phyloP scores from a whole-genome alignment of 2,113 vertebrate species.

The Rhinogobius similis region DNA sequence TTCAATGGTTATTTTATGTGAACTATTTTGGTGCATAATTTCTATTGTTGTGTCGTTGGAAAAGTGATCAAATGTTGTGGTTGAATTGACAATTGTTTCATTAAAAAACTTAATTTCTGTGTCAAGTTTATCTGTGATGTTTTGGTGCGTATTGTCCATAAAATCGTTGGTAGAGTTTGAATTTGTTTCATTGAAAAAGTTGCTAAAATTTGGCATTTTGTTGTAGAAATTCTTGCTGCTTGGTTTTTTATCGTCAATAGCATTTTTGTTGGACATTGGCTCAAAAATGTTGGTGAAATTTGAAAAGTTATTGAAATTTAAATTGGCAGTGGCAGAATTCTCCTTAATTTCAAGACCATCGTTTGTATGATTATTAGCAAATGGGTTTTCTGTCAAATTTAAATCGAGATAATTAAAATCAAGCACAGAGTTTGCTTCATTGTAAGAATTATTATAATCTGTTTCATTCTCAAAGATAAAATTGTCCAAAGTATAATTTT shows the following conservation, averaged over 20 bases:
- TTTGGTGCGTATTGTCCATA: background rate
- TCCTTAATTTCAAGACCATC: background rate
- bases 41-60: background rate
- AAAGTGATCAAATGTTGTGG: background rate
- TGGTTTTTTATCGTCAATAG: too few relatives aligned
- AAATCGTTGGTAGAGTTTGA: background rate
- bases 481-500: background rate
- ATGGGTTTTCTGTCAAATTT: too few relatives aligned
- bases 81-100: slow-evolving; percentile 37
- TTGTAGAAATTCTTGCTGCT: too few relatives aligned
- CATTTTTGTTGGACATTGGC: too few relatives aligned
- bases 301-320: background rate
- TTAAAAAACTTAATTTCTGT: slow-evolving; percentile 42
- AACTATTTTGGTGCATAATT: background rate
- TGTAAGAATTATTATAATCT: too few relatives aligned
- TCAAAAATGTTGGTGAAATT: background rate
- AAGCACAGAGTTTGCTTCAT: background rate
- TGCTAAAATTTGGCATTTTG: too few relatives aligned
- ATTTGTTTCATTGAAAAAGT: background rate
- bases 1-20: background rate
- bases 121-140: background rate
- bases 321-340: background rate
- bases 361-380: too few relatives aligned
- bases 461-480: too few relatives aligned
- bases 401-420: too few relatives aligned